Base-by-base conservation (phyloP, 2,113 vertebrate genomes). In the Lasiurus borealis region DNA sequence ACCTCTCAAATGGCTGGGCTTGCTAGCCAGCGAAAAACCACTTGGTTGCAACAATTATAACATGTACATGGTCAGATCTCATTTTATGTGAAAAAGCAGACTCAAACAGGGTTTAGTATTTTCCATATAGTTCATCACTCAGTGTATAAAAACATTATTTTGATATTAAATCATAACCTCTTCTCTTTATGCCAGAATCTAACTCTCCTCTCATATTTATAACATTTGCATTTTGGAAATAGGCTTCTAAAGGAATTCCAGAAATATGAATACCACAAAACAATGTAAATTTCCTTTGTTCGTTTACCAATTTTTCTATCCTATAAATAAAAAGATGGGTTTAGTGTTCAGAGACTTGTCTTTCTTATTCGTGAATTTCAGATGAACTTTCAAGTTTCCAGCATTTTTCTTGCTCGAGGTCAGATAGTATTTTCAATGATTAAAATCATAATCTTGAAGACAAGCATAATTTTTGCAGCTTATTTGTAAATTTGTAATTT, bases 401-500 rank as follows among this genome's bases (percentile, higher is more conserved):
- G 19, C 50, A 44, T 69, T 96, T 96, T 86, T n/a, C 34, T 84
- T 96, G 14, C 81, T 75, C 90, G 83, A 96, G 34, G 46, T 98
- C 86, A 94, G 76, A 76, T 85, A 76, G 85, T 57, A 50, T 78
- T 97, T 97, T 88, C 82, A 97, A 90, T 96, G 57, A 83, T 93
- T 93, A 96, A 97, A 96, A 88, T 52, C 46, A 34, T 96, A 93
- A 96, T 97, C 84, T 77, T 95, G 66, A 94, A 76, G 29, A 95
- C 80, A 48, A 96, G 82, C 77, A 96, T 86, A 85, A 75, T 94
- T 98, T 97, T 92, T 96, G 31, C 78, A 93, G 77, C 78, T 95
- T 97, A 87, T 44, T 86, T 96, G 21, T 84, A 92, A 84, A 72
- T 95, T 96, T 96, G 27, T 95, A 76, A 91, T 96, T 91, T 95